Percentiles rank a stretch among this genome's conserved stretches.
phyloP scores from a whole-genome alignment of 2,113 vertebrate species.

The Todiramphus chloris region DNA sequence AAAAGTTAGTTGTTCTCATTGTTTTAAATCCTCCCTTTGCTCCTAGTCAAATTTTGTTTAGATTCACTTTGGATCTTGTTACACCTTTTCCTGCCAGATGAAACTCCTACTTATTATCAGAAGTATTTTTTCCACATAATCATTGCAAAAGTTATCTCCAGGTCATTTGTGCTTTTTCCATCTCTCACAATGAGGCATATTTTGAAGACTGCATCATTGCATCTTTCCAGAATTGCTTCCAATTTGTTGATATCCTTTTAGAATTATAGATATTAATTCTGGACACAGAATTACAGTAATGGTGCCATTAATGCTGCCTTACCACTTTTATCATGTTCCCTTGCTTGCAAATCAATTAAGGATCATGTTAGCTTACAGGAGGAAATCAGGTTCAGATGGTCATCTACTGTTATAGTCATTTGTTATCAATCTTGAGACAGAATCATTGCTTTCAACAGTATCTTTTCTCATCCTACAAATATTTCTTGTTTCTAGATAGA shows the following conservation, averaged over 20 bases:
- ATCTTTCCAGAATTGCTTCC: neutral
- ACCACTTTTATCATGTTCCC: neutral
- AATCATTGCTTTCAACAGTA: neutral
- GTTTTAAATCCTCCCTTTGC: neutral
- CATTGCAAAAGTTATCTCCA: neutral
- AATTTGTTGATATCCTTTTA: neutral
- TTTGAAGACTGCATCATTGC: neutral
- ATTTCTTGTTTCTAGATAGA: slow-evolving; percentile 12
- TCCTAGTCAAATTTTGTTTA: neutral
- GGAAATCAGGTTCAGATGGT: neutral
- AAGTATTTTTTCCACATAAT: neutral
- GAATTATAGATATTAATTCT: neutral
- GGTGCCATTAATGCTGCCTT: neutral
- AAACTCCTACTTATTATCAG: neutral
- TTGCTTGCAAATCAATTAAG: slow-evolving; percentile 35
- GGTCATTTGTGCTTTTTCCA: neutral
- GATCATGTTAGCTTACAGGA: slow-evolving; percentile 4
- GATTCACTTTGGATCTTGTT: neutral
- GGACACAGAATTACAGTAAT: slow-evolving; percentile 3
- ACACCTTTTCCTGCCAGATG: neutral
- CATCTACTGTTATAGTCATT: neutral
- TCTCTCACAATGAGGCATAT: neutral
- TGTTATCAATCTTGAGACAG: slow-evolving; percentile 13
- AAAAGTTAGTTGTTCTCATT: neutral
- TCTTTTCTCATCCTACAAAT: slow-evolving; percentile 10